These are phyloP conservation scores for Cynopterus sphinx DNA, from an alignment of 2,797 vertebrate genomes.

Conservation along the genomic window DNA sequence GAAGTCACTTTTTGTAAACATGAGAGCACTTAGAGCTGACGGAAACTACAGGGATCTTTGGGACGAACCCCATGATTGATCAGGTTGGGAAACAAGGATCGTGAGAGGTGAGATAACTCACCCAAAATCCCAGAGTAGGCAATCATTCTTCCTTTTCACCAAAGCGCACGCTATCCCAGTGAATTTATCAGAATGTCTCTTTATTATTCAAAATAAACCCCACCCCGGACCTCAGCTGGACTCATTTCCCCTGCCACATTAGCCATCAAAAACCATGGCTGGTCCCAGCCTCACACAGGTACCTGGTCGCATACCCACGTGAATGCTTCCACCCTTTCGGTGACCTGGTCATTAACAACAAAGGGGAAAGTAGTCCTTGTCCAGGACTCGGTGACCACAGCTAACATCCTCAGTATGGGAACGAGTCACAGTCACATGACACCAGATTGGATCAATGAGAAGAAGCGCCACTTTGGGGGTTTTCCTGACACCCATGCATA, in stretches of 20 bases:
- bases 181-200: not conserved
- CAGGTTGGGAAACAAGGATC: not conserved
- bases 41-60: not conserved
- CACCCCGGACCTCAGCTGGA: not conserved
- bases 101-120: not conserved
- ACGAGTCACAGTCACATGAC: not conserved
- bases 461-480: not conserved
- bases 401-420: not conserved
- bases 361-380: not conserved
- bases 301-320: fast-evolving
- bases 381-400: not conserved
- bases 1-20: conserved; percentile 54
- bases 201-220: not conserved
- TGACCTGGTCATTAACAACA: not conserved
- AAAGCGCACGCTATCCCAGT: not conserved
- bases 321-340: not conserved
- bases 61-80: not conserved
- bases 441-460: not conserved
- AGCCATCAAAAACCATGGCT: not conserved
- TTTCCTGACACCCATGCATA: not conserved
- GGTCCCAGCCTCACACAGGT: not conserved
- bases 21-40: not conserved
- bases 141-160: not conserved
- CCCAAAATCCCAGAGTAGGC: not conserved
- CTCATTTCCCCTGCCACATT: not conserved